A percentile compares a stretch with the other conserved stretches of the same genome.
Evolutionary conservation across 2,888 invertebrate genomes (phyloP).

Genomic region (Oligia strigilis): DNA sequence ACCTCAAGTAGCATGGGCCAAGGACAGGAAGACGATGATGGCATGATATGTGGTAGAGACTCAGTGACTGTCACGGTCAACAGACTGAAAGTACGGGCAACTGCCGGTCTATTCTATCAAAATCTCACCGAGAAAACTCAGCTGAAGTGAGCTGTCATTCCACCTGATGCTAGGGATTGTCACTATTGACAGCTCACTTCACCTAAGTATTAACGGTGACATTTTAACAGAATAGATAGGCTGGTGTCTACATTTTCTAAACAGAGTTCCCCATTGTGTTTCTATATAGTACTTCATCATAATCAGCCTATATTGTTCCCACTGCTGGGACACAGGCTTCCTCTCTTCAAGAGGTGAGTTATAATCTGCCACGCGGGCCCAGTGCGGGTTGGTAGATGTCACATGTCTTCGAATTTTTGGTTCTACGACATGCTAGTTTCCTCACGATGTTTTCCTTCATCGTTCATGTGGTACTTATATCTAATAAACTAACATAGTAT

Average conservation of each 20-base stretch:
- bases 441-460: too few relatives aligned
- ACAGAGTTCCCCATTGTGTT: background rate
- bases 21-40: background rate
- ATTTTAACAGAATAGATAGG: background rate
- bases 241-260: background rate
- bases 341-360: too few relatives aligned
- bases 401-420: too few relatives aligned
- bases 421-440: too few relatives aligned
- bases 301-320: too few relatives aligned
- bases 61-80: background rate
- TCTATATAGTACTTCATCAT: background rate
- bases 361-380: too few relatives aligned
- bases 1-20: background rate
- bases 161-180: too few relatives aligned
- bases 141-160: too few relatives aligned
- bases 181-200: background rate
- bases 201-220: background rate
- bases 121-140: too few relatives aligned
- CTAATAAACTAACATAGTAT: background rate
- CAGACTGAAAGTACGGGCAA: background rate
- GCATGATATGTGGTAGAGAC: background rate
- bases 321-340: too few relatives aligned
- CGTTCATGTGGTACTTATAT: background rate
- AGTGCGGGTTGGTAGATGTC: too few relatives aligned
- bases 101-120: too few relatives aligned